phyloP scores from a whole-genome alignment of 1,140 invertebrate species.

The Rhysida immarginata region DNA sequence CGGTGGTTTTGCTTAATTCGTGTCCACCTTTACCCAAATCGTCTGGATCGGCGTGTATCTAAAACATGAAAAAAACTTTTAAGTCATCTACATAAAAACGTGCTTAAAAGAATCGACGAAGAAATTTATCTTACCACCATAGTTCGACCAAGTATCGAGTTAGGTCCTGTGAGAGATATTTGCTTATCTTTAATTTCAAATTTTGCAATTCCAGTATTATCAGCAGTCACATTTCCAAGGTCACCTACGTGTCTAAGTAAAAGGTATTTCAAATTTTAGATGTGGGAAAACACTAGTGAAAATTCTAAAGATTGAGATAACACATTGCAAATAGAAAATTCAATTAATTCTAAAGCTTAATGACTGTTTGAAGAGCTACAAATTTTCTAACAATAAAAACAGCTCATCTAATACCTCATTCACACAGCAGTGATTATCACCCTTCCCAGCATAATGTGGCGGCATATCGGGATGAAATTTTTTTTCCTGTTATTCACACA shows the following conservation, averaged over 20 bases:
- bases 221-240: slow-evolving; percentile 73
- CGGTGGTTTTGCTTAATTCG: slow-evolving; percentile 85
- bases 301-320: too few species aligned
- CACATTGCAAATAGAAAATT: too few species aligned
- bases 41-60: slow-evolving; percentile 81
- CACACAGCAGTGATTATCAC: too few species aligned
- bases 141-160: slow-evolving; percentile 74
- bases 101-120: neutral
- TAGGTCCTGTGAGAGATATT: slow-evolving; percentile 54
- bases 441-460: too few species aligned
- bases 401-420: too few species aligned
- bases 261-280: too few species aligned
- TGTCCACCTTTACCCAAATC: slow-evolving; percentile 88
- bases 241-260: slow-evolving; percentile 70
- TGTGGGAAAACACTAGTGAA: too few species aligned
- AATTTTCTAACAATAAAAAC: too few species aligned
- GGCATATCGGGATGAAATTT: too few species aligned
- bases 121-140: slow-evolving; percentile 47
- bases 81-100: slow-evolving; percentile 8
- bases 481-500: too few species aligned
- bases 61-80: slow-evolving; percentile 10
- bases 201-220: slow-evolving; percentile 50
- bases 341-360: too few species aligned
- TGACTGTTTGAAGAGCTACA: too few species aligned
- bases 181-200: slow-evolving; percentile 57